Percentiles rank a stretch among this genome's conserved stretches.
Evolutionary conservation across 2,797 vertebrate species (phyloP).

Genomic region (Novumbra hubbsi): DNA sequence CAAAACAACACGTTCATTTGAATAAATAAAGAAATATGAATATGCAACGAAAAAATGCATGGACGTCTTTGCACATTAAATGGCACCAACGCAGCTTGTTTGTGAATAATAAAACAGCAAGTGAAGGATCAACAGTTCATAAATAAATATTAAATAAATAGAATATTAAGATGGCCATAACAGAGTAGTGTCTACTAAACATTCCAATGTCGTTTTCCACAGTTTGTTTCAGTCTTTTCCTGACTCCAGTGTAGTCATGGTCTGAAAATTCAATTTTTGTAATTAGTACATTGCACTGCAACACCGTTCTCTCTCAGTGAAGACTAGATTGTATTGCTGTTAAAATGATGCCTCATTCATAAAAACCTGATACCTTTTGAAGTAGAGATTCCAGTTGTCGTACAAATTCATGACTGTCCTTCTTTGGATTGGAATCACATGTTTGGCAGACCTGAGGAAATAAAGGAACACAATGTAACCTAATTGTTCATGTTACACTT

Average conservation of each 20-base stretch:
- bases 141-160: conserved; percentile 49
- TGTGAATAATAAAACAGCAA: not conserved
- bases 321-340: not conserved
- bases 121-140: conserved; percentile 64
- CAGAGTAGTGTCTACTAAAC: conserved; percentile 67
- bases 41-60: not conserved
- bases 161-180: conserved; percentile 23
- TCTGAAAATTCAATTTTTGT: not conserved
- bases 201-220: not conserved
- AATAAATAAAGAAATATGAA: not conserved
- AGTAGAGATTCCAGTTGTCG: conserved; percentile 54
- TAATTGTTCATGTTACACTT: not conserved
- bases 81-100: conserved; percentile 3
- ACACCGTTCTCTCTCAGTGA: conserved; percentile 27
- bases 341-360: not conserved
- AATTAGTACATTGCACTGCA: not conserved
- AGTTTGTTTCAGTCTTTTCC: not conserved
- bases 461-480: conserved; percentile 31
- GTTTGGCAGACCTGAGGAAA: conserved; percentile 53
- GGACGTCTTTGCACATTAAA: not conserved
- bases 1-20: not conserved
- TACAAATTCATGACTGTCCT: conserved; percentile 45
- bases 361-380: conserved; percentile 54
- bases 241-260: not conserved
- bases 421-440: conserved; percentile 47